phyloP scores from a whole-genome alignment of 2,113 vertebrate genomes.

The Grammomys dolichurus region DNA sequence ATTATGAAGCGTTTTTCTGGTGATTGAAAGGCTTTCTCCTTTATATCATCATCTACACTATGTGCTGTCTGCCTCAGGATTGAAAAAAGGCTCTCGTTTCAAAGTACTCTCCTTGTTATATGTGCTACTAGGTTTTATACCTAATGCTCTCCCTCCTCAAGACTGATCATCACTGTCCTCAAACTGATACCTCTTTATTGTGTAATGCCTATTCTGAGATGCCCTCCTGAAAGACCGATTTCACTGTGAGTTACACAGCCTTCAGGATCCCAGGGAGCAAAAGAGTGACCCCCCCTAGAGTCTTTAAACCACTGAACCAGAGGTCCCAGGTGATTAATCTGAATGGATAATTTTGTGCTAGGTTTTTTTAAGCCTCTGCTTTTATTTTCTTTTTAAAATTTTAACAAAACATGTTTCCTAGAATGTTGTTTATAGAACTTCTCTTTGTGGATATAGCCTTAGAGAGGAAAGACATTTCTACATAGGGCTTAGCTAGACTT shows the following conservation, averaged over 20 bases:
- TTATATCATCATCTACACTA: background rate
- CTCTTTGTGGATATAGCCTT: background rate
- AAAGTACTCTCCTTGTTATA: background rate
- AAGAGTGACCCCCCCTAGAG: no score
- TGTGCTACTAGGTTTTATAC: background rate
- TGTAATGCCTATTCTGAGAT: no score
- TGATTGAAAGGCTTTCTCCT: background rate
- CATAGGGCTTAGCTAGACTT: background rate
- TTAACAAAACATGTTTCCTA: background rate
- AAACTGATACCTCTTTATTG: background rate
- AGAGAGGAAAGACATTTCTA: background rate
- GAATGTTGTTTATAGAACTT: background rate
- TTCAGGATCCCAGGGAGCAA: no score
- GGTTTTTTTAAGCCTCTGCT: background rate
- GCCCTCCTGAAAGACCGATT: accelerated
- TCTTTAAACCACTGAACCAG: no score
- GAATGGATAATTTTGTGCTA: background rate
- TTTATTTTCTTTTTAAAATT: background rate
- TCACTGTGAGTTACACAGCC: no score
- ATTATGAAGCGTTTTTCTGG: background rate
- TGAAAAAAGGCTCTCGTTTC: background rate
- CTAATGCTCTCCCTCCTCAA: background rate
- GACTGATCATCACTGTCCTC: background rate
- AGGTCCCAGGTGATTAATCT: no score
- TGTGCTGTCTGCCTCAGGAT: accelerated